phyloP scores from a whole-genome alignment of 92 coral and sea anemone genomes.

The Metridium senile region DNA sequence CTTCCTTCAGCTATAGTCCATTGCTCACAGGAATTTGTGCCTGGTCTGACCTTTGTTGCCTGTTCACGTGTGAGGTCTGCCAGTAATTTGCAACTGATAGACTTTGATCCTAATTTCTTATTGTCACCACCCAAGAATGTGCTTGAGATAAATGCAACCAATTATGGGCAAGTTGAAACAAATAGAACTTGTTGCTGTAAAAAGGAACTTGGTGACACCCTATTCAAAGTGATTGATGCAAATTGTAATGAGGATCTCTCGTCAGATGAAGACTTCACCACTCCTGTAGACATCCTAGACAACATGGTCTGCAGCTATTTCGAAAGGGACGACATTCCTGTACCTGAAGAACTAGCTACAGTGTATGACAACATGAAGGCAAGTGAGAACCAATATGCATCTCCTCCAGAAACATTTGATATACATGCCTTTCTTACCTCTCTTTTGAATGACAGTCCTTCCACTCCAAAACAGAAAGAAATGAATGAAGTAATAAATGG shows the following conservation, averaged over 20 bases:
- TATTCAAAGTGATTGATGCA: slow-evolving; percentile 19
- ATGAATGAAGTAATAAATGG: too few relatives aligned
- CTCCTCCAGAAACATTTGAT: neutral
- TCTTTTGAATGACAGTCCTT: too few relatives aligned
- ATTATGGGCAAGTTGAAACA: neutral
- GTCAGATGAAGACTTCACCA: slow-evolving; percentile 11
- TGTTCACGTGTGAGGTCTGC: slow-evolving; percentile 37
- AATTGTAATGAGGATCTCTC: too few relatives aligned
- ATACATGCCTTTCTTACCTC: too few relatives aligned
- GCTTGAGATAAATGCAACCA: slow-evolving; percentile 8
- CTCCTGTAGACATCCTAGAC: slow-evolving; percentile 3
- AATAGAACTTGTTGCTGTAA: slow-evolving; percentile 32
- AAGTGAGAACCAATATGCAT: slow-evolving; percentile 7
- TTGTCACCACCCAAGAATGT: slow-evolving; percentile 20
- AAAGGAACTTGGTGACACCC: neutral
- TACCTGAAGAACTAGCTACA: slow-evolving; percentile 4
- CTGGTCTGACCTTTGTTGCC: slow-evolving; percentile 55
- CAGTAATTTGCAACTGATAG: neutral
- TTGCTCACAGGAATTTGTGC: slow-evolving; percentile 53
- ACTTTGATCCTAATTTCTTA: slow-evolving; percentile 12
- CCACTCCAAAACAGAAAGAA: too few relatives aligned
- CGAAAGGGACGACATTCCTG: too few relatives aligned
- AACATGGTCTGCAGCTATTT: slow-evolving; percentile 3
- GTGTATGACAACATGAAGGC: too few relatives aligned
- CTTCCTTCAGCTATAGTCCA: slow-evolving; percentile 45